Conservation (phyloP, 2,888 invertebrate species). For the Protophormia terraenovae region DNA sequence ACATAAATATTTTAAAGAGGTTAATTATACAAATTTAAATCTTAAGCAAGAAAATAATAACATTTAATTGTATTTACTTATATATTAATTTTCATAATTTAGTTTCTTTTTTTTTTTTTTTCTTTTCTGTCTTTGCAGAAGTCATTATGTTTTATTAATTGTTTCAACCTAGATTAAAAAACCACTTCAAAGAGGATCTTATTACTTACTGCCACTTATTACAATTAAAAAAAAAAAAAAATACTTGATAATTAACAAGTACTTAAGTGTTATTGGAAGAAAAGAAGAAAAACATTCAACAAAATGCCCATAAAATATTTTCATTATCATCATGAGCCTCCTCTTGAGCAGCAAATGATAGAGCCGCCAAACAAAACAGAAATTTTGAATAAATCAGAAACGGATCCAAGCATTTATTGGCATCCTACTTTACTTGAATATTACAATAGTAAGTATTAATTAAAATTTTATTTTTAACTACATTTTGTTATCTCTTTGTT, state of each 20-base stretch:
- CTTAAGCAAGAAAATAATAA: not conserved
- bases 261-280: constrained; percentile 13
- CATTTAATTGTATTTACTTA: not conserved
- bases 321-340: not conserved
- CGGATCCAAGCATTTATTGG: constrained; percentile 65
- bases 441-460: constrained; percentile 75
- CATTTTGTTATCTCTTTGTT: not conserved
- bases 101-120: not conserved
- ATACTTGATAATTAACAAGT: constrained; percentile 15
- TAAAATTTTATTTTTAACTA: too few species aligned
- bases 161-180: too few species aligned
- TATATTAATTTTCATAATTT: not conserved
- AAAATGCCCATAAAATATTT: constrained; percentile 26
- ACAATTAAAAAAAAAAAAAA: not conserved
- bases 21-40: constrained; percentile 28
- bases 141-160: not conserved
- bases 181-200: too few species aligned
- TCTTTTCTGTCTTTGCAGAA: constrained; percentile 9
- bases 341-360: not conserved
- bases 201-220: not conserved
- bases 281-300: not conserved
- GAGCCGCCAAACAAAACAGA: not conserved
- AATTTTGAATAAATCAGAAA: not conserved
- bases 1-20: constrained; percentile 12
- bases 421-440: constrained; percentile 76